Conservation (phyloP, 1,140 invertebrate species). For the Eueides isabella region DNA sequence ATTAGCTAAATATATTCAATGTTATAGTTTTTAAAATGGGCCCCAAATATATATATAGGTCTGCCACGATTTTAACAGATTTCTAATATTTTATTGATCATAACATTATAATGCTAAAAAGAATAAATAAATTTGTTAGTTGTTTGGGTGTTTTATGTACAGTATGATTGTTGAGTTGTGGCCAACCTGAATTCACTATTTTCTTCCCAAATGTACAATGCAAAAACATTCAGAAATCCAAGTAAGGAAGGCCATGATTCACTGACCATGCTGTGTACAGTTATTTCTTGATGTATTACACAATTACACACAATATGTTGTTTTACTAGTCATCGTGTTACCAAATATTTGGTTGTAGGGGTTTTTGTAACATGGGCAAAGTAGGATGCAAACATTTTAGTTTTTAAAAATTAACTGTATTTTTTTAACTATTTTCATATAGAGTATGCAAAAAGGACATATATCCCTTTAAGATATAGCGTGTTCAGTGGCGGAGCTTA, state of each 20-base stretch:
- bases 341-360: constrained; percentile 16
- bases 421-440: no score
- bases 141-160: not conserved
- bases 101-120: not conserved
- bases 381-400: not conserved
- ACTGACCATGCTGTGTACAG: no score
- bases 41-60: not conserved
- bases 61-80: not conserved
- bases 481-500: no score
- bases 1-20: not conserved
- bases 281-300: not conserved
- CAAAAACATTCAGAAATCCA: no score
- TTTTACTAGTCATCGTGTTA: constrained; percentile 32
- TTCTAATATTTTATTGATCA: not conserved
- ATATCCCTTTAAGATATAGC: no score
- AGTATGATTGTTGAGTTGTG: no score
- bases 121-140: not conserved
- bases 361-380: not conserved
- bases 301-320: not conserved
- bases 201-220: no score
- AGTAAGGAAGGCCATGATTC: no score
- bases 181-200: no score
- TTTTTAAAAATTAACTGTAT: no score
- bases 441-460: no score
- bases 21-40: not conserved